Base-by-base conservation (phyloP, 2,888 invertebrate genomes). In the Megalurothrips usitatus region DNA sequence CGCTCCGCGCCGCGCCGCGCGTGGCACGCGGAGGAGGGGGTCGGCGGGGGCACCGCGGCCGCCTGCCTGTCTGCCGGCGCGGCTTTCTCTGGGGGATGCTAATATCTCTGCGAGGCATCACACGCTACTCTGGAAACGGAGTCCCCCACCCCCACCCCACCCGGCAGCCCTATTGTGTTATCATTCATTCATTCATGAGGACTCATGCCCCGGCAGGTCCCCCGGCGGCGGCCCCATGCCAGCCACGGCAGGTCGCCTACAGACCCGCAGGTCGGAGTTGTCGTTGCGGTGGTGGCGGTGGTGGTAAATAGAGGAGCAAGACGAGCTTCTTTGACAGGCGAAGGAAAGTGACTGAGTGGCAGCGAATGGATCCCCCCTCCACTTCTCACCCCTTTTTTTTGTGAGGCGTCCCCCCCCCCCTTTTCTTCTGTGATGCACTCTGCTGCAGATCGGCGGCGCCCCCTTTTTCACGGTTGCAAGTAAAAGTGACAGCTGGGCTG, bases 161-260 rank as follows among this genome's bases (percentile, higher is more conserved):
- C 58, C 6, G 19, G 23, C 26, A 23, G 68, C 68, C 26, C 68
- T 75, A 75, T 75, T 75, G 68, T 75, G 68, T 75, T 75, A 75
- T 75, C 68, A 75, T 75, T 75, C 68, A 75, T 75, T 75, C 68
- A 75, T 75, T 75, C 68, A 75, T 75, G 68, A 75, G 26, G 68
- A 75, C n/a, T 26, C 58, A 58, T 58, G 34, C 58, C 58, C 58
- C n/a, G 58, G n/a, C n/a, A n/a, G n/a, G n/a, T n/a, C n/a, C n/a
- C n/a, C n/a, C n/a, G n/a, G n/a, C n/a, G n/a, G 58, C 19, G 58
- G 58, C 58, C 34, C 34, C 6, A 6, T 43, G 34, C 34, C 34
- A 43, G 34, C 34, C 34, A 43, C 6, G 34, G 34, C 34, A 43
- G 6, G n/a, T n/a, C n/a, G n/a, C n/a, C n/a, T n/a, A n/a, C n/a